phyloP scores from a whole-genome alignment of 2,113 vertebrate species.

The Narcine bancroftii region DNA sequence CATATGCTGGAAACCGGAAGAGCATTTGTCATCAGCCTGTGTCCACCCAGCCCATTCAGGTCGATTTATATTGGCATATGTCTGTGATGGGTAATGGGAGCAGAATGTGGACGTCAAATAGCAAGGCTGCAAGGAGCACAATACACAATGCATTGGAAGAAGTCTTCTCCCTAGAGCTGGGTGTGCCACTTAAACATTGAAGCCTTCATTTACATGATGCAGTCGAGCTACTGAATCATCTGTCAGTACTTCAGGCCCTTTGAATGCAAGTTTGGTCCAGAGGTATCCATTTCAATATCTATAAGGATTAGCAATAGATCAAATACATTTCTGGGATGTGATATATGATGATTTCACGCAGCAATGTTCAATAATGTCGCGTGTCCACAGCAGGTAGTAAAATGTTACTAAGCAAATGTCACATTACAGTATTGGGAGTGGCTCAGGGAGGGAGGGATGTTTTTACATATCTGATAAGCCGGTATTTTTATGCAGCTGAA shows the following conservation, averaged over 20 bases:
- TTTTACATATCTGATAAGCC: background rate
- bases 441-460: background rate
- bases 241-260: background rate
- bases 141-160: background rate
- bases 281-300: background rate
- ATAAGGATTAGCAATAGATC: background rate
- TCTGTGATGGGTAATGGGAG: slow-evolving; percentile 22
- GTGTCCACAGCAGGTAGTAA: background rate
- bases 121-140: background rate
- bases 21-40: background rate
- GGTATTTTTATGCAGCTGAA: background rate
- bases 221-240: background rate
- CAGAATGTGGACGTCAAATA: slow-evolving; percentile 7
- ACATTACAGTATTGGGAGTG: background rate
- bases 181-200: background rate
- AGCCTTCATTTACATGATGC: background rate
- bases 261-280: background rate
- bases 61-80: slow-evolving; percentile 19
- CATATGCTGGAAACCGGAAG: background rate
- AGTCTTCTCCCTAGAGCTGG: background rate
- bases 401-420: background rate
- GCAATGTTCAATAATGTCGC: background rate
- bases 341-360: background rate
- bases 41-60: slow-evolving; percentile 4
- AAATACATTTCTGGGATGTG: background rate